Conservation (phyloP, 2,797 vertebrate species). For the Cottoperca gobio region DNA sequence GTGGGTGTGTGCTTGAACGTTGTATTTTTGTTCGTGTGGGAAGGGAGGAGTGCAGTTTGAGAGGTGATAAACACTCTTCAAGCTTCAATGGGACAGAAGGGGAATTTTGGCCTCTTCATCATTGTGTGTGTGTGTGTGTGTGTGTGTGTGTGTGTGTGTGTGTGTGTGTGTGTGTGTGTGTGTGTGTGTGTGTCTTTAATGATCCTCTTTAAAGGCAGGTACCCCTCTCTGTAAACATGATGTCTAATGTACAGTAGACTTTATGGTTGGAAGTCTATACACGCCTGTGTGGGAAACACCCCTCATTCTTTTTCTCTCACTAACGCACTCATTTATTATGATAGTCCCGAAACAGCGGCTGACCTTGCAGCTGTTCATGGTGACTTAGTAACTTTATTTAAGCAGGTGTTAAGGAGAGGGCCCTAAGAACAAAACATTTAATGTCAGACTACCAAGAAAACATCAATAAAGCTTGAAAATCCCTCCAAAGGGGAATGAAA, state of each 20-base stretch:
- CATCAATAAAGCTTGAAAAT: background rate
- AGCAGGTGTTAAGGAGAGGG: background rate
- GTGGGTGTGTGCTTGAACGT: background rate
- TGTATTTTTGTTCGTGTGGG: conserved; percentile 22
- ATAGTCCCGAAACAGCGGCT: background rate
- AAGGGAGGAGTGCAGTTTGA: conserved; percentile 27
- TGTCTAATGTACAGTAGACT: conserved; percentile 20
- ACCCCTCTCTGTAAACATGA: conserved; percentile 23
- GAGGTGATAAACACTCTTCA: conserved; percentile 28
- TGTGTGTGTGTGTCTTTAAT: conserved; percentile 10
- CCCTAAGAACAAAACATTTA: conserved; percentile 2
- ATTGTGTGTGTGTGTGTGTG: background rate
- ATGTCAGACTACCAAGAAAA: background rate
- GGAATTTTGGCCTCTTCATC: conserved; percentile 35
- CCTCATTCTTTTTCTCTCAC: conserved; percentile 22
- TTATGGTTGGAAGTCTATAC: conserved; percentile 15
- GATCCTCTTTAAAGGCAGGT: conserved; percentile 13
- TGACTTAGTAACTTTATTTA: background rate
- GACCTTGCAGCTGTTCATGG: conserved; percentile 18
- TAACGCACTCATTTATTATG: background rate
- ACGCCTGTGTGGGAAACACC: conserved; percentile 31
- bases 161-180: no score
- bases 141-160: background rate
- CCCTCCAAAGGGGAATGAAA: background rate
- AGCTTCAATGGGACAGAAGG: conserved; percentile 34